Base-by-base conservation (phyloP, 1,140 invertebrate genomes). In the Zeugodacus cucurbitae region DNA sequence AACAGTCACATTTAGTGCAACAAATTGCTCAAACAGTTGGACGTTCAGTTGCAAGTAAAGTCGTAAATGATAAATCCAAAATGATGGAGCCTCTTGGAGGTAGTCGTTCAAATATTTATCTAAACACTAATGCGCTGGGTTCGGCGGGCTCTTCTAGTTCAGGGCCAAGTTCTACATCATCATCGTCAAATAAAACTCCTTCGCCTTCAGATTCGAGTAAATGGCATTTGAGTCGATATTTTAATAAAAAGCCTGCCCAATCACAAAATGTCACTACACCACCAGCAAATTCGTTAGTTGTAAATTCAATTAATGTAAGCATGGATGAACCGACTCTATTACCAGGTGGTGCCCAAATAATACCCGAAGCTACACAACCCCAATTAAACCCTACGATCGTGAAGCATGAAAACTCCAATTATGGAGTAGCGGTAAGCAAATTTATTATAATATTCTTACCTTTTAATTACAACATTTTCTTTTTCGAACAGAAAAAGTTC, bases 171-270 rank as follows among this genome's bases (percentile, higher is more conserved):
- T 86, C 88, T 5, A 85, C 86, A 62, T 91, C 90, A 59, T 90
- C 90, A 7, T 92, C 90, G 17, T 91, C 92, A n/a, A 92, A 93
- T 89, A 93, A 93, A 87, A 92, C 92, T 54, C 91, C 92, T 0
- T 93, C 92, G 74, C 92, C 92, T 4, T 92, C 92, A 82, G 91
- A 93, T 82, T 91, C 91, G 88, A 93, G 91, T 37, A 90, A 91
- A 85, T 93, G 92, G 92, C 89, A 88, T 11, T 88, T 93, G 7
- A 91, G 91, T 78, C 89, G 92, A 6, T 93, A 92, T 82, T 93
- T 93, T 62, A 90, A 86, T 29, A 93, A 93, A 78, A 91, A 91
- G 7, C 44, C 92, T 44, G 87, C 89, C 7, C 89, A 90, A n/a
- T 32, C 88, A n/a, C 88, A 88, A 74, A 88, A 89, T 59, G 87